A percentile compares a stretch with the other conserved stretches of the same genome.
Evolutionary conservation across 1,140 invertebrate species (phyloP).

Genomic region (Drosophila tani): DNA sequence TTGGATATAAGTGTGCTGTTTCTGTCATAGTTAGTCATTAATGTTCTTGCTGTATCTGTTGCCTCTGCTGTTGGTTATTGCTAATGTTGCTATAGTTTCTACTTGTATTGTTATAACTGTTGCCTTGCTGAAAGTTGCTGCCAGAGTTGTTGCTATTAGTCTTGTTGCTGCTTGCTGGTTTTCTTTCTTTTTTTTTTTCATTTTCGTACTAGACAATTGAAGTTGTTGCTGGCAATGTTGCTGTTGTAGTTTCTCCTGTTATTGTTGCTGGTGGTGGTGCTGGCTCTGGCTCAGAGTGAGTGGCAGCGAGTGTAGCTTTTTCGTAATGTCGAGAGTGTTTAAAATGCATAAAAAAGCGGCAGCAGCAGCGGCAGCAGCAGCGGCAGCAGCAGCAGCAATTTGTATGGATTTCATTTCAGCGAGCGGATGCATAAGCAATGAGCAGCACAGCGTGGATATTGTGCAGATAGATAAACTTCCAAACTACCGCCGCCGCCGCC

Average conservation of each 20-base stretch:
- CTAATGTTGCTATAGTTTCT: constrained; percentile 13
- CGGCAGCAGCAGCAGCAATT: constrained; percentile 24
- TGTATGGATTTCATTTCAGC: constrained; percentile 50
- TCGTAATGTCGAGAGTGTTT: constrained; percentile 39
- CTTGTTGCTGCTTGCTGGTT: constrained; percentile 5
- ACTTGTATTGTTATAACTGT: constrained; percentile 15
- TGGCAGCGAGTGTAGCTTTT: constrained; percentile 30
- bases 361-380: background rate
- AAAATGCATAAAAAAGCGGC: constrained; percentile 36
- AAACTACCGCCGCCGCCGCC: constrained; percentile 15
- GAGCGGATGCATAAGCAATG: constrained; percentile 47
- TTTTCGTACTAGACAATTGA: constrained; percentile 7
- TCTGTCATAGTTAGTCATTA: background rate
- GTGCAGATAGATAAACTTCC: constrained; percentile 33
- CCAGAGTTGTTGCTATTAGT: constrained; percentile 14
- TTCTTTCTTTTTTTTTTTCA: background rate
- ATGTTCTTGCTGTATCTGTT: background rate
- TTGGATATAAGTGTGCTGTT: background rate
- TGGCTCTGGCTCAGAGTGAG: constrained; percentile 20
- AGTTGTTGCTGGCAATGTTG: constrained; percentile 13
- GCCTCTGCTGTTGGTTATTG: background rate
- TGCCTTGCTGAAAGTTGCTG: constrained; percentile 8
- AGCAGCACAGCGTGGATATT: constrained; percentile 36
- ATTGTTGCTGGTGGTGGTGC: constrained; percentile 4
- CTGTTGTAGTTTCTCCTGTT: constrained; percentile 25